A percentile compares a stretch with the other conserved stretches of the same genome.
phyloP scores from a whole-genome alignment of 2,113 vertebrate genomes.

The Columba livia region DNA sequence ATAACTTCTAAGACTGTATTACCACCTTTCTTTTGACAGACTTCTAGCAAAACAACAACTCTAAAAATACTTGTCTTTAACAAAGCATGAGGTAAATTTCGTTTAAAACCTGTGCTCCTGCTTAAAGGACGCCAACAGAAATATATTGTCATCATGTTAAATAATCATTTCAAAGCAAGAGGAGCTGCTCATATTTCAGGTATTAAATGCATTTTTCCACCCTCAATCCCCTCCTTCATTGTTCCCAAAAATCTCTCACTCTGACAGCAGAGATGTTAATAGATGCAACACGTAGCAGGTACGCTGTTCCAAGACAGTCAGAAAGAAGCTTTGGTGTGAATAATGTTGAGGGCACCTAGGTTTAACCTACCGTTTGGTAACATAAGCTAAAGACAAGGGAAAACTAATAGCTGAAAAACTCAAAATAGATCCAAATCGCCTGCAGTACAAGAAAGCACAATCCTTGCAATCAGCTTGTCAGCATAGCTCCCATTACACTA shows the following conservation, averaged over 20 bases:
- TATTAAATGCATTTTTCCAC: not conserved
- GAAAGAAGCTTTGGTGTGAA: conserved; percentile 13
- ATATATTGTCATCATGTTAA: conserved; percentile 6
- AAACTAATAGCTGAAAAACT: conserved; percentile 1
- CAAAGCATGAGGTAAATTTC: not conserved
- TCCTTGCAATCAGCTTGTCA: not conserved
- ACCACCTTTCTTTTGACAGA: not conserved
- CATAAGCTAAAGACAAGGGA: not conserved
- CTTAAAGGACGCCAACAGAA: not conserved
- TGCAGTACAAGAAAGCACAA: not conserved
- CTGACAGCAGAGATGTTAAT: conserved; percentile 36
- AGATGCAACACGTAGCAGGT: not conserved
- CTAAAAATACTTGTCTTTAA: not conserved
- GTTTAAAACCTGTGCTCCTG: not conserved
- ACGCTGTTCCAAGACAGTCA: not conserved
- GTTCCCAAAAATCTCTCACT: conserved; percentile 1
- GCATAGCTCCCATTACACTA: not conserved
- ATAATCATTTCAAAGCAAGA: conserved; percentile 1
- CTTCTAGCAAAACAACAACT: not conserved
- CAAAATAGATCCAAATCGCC: not conserved
- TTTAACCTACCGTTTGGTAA: not conserved
- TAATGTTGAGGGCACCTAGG: not conserved
- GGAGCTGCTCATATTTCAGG: not conserved
- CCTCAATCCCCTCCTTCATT: not conserved
- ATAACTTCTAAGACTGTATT: not conserved